These are phyloP conservation scores for Poeciliopsis turneri DNA, from an alignment of 2,797 vertebrate genomes.

Conservation along the genomic window DNA sequence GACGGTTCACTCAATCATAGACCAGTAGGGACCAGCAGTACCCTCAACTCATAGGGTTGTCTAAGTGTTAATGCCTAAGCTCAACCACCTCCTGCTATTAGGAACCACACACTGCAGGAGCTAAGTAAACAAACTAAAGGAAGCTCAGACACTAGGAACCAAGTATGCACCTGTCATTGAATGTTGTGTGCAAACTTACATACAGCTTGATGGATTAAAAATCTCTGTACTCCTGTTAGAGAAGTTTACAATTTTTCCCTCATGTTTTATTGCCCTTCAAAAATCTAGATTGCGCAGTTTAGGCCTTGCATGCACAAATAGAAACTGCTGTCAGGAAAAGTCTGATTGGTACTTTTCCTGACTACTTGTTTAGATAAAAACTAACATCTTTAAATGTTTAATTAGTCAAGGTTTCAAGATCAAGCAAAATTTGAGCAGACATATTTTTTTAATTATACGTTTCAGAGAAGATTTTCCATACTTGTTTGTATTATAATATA, in stretches of 20 bases:
- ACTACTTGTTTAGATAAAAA: not conserved
- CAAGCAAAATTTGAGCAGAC: not conserved
- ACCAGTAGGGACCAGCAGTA: constrained; percentile 29
- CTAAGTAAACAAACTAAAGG: constrained; percentile 44
- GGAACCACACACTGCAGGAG: constrained; percentile 43
- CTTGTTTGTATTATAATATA: not conserved
- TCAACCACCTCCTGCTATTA: constrained; percentile 49
- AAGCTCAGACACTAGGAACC: not conserved
- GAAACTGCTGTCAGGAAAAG: not conserved
- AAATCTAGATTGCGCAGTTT: not conserved
- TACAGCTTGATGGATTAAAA: not conserved
- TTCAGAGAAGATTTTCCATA: not conserved
- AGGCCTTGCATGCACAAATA: not conserved
- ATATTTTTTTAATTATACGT: not conserved
- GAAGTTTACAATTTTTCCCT: not conserved
- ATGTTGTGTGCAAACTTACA: not conserved
- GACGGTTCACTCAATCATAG: constrained; percentile 70
- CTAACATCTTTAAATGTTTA: not conserved
- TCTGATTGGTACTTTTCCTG: not conserved
- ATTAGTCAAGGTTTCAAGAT: not conserved
- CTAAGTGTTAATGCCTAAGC: constrained; percentile 51
- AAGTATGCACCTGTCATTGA: not conserved
- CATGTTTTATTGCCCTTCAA: not conserved
- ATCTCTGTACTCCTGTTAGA: not conserved
- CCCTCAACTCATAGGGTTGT: constrained; percentile 10